Base-by-base conservation (phyloP, 1,140 invertebrate species). In the Nixonia krombeini region DNA sequence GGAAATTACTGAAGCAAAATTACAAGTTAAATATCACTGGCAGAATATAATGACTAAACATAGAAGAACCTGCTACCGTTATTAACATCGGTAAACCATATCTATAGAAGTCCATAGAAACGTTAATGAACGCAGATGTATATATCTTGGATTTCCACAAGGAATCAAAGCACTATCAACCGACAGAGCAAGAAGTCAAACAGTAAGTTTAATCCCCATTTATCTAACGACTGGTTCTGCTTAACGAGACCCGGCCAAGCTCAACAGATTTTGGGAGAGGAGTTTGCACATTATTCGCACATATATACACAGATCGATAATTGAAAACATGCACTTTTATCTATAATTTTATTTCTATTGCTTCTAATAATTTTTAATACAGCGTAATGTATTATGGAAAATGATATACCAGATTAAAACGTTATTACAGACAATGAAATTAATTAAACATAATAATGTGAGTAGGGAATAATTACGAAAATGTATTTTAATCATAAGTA, bases 111-210 rank as follows among this genome's bases (percentile, higher is more conserved):
- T 51, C 53, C 9, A 37, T 10, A 16, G 42, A 41, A 57, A 12
- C 47, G 23, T 44, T 59, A 59, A 59, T 55, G 50, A 66, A 55
- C 37, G 17, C 21, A 40, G 41, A 23, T 35, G 55, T 58, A 23
- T 35, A 21, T 55, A 41, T 57, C 51, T 2, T 40, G 35, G 45
- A 55, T 55, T 64, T 59, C 42, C n/a, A 26, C 44, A 15, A 28
- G 47, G 42, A 55, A 66, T 66, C 44, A 50, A 66, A 59, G 44
- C 37, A 40, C 18, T 51, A 59, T 61, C 51, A 53, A 45, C 51
- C 10, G 40, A 13, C 40, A 41, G 40, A 50, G 35, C 18, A 38
- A 55, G 56, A 61, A 67, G 56, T 67, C 53, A 67, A 67, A 59
- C 35, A 61, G n/a, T 28, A 61, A 61, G 64, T 67, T 61, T 46